Base-by-base conservation (phyloP, 2,888 invertebrate species). In the Cosmorhoe ocellata region DNA sequence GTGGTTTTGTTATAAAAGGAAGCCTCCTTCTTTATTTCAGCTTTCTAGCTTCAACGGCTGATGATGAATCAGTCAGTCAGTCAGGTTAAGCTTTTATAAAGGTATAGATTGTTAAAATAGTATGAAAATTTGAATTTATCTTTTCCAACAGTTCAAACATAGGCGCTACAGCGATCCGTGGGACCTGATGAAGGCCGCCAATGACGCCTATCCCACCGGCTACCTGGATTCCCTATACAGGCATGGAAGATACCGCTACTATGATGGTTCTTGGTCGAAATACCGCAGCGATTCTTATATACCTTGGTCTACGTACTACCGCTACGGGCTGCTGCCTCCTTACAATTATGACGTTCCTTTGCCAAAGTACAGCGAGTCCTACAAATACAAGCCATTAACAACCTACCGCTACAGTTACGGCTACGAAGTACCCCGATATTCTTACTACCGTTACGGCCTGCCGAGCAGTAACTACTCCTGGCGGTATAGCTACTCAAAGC, bases 181-280 rank as follows among this genome's bases (percentile, higher is more conserved):
- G 83, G 63, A 73, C n/a, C 71, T 80, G 18, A 64, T 89, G 75
- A 73, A 66, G 18, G 62, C 65, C 0, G 76, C 76, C 0, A 57
- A 78, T n/a, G 75, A 77, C 6, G 68, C 75, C 0, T 87, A 88
- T 48, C 84, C 87, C 0, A 58, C 78, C 0, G 77, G 71, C 1
- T 84, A 87, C 45, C 58, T 84, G 8, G 69, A 75, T n/a, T 80
- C 84, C 7, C 58, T 87, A n/a, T 65, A 69, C 51, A 84, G 84
- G 84, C 86, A 48, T 50, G 44, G 39, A 41, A 38, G 44, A 36
- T 36, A 36, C 36, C 36, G 36, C 26, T 53, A 52, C 32, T 47
- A 47, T 52, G 42, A 42, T 43, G 40, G 34, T 34, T 49, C 18
- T 28, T 48, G 48, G 44, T 53, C 31, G 8, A 48, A 48, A 40